A percentile compares a stretch with the other conserved stretches of the same genome.
These are phyloP conservation scores for Nezara viridula DNA, from an alignment of 2,888 invertebrate genomes.

Conservation along the genomic window DNA sequence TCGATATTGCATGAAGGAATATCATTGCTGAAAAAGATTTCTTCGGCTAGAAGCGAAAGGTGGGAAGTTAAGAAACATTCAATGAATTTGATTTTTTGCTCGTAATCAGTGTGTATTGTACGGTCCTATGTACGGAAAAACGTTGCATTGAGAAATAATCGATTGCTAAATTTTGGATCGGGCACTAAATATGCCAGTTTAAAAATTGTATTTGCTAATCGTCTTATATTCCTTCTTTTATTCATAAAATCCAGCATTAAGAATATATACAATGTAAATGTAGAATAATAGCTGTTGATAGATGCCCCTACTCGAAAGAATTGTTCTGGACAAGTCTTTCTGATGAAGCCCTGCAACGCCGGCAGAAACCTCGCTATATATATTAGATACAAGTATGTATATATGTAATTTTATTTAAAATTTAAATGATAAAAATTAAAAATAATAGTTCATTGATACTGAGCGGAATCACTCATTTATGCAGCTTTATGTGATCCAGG, in stretches of 20 bases:
- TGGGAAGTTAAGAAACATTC: background rate
- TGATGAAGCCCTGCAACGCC: no score
- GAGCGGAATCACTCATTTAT: no score
- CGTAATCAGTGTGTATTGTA: background rate
- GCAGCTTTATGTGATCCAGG: no score
- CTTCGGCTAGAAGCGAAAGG: background rate
- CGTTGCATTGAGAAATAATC: background rate
- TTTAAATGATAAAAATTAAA: no score
- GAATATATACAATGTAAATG: background rate
- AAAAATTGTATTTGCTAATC: background rate
- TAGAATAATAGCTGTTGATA: background rate
- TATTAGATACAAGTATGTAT: no score
- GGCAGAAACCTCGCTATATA: no score
- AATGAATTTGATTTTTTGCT: background rate
- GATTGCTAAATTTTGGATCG: background rate
- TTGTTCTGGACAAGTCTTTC: no score
- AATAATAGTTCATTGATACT: no score
- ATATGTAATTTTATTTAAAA: no score
- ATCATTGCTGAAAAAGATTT: background rate
- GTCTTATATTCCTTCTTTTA: background rate
- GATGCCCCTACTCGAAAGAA: no score
- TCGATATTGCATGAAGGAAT: background rate
- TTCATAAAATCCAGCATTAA: background rate
- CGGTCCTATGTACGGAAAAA: background rate
- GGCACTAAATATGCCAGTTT: background rate